Base-by-base conservation (phyloP, 1,140 invertebrate genomes). In the Ladona fulva region DNA sequence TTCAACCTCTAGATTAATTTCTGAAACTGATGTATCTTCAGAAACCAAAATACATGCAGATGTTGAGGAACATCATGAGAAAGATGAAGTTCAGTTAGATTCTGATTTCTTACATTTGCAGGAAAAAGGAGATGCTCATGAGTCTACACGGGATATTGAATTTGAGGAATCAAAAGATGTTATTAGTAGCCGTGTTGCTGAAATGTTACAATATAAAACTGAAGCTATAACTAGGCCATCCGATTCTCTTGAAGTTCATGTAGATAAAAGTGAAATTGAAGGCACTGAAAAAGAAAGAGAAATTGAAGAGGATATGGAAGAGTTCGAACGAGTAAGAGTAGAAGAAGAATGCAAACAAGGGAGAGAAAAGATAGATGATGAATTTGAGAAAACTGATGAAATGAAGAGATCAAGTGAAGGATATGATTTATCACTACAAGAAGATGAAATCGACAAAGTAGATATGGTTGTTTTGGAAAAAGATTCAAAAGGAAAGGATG, bases 211-310 rank as follows among this genome's bases (percentile, higher is more conserved):
- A 25, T 83, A 82, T 74, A 83, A 83, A 80, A 81, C 80, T 77
- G 84, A 85, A 74, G 80, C 79, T n/a, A 82, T 83, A 12, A 82
- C 82, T 5, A 85, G 85, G 80, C 83, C 83, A 16, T 82, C 82
- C 52, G 85, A 86, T 80, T 86, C 85, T 14, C 81, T 86, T 78
- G 86, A 87, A 82, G 84, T 87, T 16, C 85, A 87, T 78, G 84
- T 87, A 24, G 87, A 88, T 80, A 87, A 87, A 81, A 87, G 86
- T 80, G 86, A 87, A 83, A 82, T 84, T 12, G 87, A 88, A 82
- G 84, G 85, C 74, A 85, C 83, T 25, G 85, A 87, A 83, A 87
- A 87, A 82, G 79, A 83, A 24, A 82, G 82, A 24, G 85, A 86
- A 74, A 75, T 83, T 24, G 84, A 86, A 74, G 82, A 83, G 80